Evolutionary conservation across 2,113 vertebrate genomes (phyloP), one percentile per base, ranked within the genome.

Genomic region (Cnemophilus loriae): DNA sequence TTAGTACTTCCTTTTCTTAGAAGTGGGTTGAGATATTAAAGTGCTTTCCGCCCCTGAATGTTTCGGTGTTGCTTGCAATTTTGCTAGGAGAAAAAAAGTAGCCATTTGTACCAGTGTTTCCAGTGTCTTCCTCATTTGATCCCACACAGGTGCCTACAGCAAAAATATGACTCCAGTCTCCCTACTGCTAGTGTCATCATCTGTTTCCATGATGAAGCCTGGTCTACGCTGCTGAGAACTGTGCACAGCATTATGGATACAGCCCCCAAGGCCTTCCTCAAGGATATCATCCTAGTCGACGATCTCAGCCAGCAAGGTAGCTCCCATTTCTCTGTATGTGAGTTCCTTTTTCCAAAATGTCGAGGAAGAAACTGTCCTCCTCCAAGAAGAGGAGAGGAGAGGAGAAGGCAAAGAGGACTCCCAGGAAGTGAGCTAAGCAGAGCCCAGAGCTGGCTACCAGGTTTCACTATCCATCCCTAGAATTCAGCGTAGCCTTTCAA

Each of bases 281-380:
- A 97, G 80, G 99, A 99, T 95, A 95, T 99, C 33, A 98, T 99
- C 89, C 96, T 99, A 17, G 98, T 99, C 3, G 99, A 99, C 0
- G 98, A 99, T 93, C 97, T 98, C 77, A 99, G 99, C 93, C 97
- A 98, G 69, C 98, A 98, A 96, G 98, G 99, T 99, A 98, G 69
- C 27, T 32, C 11, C 32, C 20, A 20, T 75, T 75, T 94, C 44
- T 77, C 50, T 69, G 26, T 39, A 21, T 16, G 8, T 22, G 46
- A 70, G 12, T 21, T 87, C 42, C 69, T 67, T 73, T 49, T 78
- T 76, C 52, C 67, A 86, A 24, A 76, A 53, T 30, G 79, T 63
- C 0, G 0, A 35, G 70, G 44, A 42, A 81, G 49, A 88, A 91
- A 59, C 27, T 65, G 14, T 73, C n/a, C 28, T 56, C 10, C 20